phyloP scores from a whole-genome alignment of 2,888 invertebrate genomes.

The Philhelius pedissequus region DNA sequence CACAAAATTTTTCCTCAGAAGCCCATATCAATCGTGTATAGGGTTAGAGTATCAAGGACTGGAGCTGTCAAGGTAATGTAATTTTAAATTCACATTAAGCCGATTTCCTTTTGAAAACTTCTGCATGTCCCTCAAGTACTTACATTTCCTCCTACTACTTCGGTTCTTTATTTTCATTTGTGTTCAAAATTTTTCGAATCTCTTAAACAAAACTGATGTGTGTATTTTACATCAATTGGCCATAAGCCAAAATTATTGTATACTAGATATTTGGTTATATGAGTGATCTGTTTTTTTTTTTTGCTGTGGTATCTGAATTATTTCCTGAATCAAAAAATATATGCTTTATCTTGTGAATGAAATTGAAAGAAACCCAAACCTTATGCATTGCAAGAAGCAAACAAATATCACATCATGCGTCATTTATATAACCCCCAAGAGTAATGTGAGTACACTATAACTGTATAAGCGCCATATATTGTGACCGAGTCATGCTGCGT shows the following conservation, averaged over 20 bases:
- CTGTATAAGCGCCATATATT: slow-evolving; percentile 58
- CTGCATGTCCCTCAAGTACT: background rate
- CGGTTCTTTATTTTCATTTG: background rate
- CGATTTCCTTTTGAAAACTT: background rate
- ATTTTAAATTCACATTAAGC: background rate
- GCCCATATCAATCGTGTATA: background rate
- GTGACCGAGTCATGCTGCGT: slow-evolving; percentile 50
- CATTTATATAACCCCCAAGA: background rate
- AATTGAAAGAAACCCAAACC: slow-evolving; percentile 26
- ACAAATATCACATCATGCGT: slow-evolving; percentile 40
- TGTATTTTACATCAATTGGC: slow-evolving; percentile 43
- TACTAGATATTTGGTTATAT: slow-evolving; percentile 3
- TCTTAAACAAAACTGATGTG: background rate
- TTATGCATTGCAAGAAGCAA: background rate
- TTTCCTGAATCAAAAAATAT: slow-evolving; percentile 58
- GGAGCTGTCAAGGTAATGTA: background rate
- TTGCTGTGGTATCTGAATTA: slow-evolving; percentile 23
- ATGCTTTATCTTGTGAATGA: slow-evolving; percentile 31
- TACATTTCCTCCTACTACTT: background rate
- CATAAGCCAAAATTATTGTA: slow-evolving; percentile 49
- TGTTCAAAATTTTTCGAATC: background rate
- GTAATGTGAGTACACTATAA: background rate
- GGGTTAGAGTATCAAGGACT: background rate
- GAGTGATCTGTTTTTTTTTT: background rate
- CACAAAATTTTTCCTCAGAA: no score